Conservation (phyloP, 2,113 vertebrate species). For the Felis chaus region DNA sequence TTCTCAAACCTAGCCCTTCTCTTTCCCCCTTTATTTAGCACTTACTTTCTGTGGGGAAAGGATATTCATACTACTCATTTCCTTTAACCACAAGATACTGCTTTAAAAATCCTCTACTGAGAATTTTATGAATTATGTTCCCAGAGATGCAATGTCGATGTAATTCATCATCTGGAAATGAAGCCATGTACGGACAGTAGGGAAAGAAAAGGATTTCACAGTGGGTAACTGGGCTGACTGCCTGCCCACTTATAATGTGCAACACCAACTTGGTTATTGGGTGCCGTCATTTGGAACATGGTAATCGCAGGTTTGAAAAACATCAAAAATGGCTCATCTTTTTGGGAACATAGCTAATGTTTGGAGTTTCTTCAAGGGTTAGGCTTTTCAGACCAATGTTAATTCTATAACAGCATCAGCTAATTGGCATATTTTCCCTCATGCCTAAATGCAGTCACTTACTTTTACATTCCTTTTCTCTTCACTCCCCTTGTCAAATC, state of each 20-base stretch:
- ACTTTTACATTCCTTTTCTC: neutral
- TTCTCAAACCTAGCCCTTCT: neutral
- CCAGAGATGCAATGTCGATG: neutral
- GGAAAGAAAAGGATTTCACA: constrained; percentile 26
- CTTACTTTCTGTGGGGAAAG: neutral
- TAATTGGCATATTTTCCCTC: constrained; percentile 43
- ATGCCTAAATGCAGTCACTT: neutral
- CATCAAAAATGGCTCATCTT: constrained; percentile 50
- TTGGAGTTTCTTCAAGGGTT: constrained; percentile 55
- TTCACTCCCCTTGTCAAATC: neutral
- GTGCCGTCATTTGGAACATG: neutral
- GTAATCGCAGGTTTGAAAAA: constrained; percentile 21
- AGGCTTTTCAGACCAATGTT: constrained; percentile 47
- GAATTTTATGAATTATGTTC: neutral
- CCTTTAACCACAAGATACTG: neutral
- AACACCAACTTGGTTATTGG: neutral
- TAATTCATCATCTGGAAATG: neutral
- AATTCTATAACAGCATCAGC: constrained; percentile 44
- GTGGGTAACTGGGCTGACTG: neutral
- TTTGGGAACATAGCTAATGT: constrained; percentile 61
- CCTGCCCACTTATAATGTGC: neutral
- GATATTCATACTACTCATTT: neutral
- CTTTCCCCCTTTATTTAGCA: neutral
- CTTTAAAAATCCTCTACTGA: neutral
- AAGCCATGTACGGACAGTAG: neutral